Evolutionary conservation across 2,113 vertebrate species (phyloP).

Genomic region (Pelodiscus sinensis): DNA sequence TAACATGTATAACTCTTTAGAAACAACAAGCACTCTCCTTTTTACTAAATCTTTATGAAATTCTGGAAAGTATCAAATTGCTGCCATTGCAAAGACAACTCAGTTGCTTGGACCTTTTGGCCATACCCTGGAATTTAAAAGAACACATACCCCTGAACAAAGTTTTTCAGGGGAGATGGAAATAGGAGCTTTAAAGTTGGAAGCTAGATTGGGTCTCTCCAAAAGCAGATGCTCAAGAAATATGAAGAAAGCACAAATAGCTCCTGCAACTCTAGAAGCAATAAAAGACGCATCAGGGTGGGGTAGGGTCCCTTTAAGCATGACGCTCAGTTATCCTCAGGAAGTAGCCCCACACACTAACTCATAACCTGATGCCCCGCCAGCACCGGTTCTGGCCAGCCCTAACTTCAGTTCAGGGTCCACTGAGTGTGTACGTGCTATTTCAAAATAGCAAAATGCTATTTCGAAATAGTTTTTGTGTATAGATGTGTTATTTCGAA

Average conservation of each 20-base stretch:
- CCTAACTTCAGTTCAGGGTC: too few relatives aligned
- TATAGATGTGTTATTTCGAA: too few relatives aligned
- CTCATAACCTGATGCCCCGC: too few relatives aligned
- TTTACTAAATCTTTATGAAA: not conserved
- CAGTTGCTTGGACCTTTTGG: not conserved
- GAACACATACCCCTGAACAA: not conserved
- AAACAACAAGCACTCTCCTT: not conserved
- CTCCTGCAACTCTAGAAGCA: not conserved
- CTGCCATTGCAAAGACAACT: not conserved
- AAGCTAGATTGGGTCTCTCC: not conserved
- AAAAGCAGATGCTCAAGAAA: not conserved
- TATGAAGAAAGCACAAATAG: not conserved
- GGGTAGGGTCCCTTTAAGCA: too few relatives aligned
- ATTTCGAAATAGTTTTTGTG: too few relatives aligned
- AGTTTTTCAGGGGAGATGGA: not conserved
- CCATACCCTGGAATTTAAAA: not conserved
- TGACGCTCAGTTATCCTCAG: too few relatives aligned
- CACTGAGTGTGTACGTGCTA: too few relatives aligned
- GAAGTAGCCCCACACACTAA: too few relatives aligned
- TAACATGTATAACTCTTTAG: not conserved
- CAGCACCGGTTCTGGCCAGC: too few relatives aligned
- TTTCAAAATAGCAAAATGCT: too few relatives aligned
- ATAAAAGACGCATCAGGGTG: rapidly evolving
- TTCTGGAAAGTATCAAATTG: not conserved
- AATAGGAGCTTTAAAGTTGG: not conserved